Evolutionary conservation across 1,140 invertebrate species (phyloP), one percentile per base, ranked within the genome.

Genomic region (Diachasma alloeum): DNA sequence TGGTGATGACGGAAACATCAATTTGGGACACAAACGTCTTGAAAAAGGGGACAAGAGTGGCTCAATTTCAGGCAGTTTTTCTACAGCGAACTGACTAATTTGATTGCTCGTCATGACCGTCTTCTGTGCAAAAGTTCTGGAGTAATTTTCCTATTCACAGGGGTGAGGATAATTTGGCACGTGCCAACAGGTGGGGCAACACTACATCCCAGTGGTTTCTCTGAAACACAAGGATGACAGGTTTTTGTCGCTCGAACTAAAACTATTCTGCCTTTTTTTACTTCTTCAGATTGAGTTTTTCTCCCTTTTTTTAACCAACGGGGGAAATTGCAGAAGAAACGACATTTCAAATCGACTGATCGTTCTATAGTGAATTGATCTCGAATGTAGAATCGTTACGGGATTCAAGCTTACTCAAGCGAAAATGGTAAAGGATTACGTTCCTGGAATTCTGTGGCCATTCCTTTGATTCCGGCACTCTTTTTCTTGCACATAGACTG

Each of bases 121-220:
- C 31, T 15, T 15, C 44, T 46, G 44, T 11, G 2, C 48, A 53
- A 17, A 53, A 53, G 4, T 42, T 53, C n/a, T 53, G n/a, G 48
- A n/a, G 48, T 53, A 17, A n/a, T 42, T 42, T 53, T 53, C 48
- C n/a, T 53, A 53, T 53, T 15, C 44, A 46, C n/a, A 46, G 31
- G 31, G 48, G 15, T 53, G 48, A 53, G n/a, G 15, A 53, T 53
- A 53, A 76, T 76, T 76, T 76, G 9, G 26, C 48, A 75, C 42
- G 74, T 76, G 68, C 68, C 74, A 76, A 76, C 74, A 76, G 74
- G 74, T 76, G 74, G 46, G 67, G 53, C 19, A 39, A 63, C 26
- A 31, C n/a, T 17, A 72, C 53, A 26, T 19, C 17, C 19, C 17
- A n/a, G 46, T 56, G 44, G 69, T n/a, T 19, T 42, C 17, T 44